Evolutionary conservation across 2,113 vertebrate species (phyloP).

Genomic region (Cinclus cinclus): DNA sequence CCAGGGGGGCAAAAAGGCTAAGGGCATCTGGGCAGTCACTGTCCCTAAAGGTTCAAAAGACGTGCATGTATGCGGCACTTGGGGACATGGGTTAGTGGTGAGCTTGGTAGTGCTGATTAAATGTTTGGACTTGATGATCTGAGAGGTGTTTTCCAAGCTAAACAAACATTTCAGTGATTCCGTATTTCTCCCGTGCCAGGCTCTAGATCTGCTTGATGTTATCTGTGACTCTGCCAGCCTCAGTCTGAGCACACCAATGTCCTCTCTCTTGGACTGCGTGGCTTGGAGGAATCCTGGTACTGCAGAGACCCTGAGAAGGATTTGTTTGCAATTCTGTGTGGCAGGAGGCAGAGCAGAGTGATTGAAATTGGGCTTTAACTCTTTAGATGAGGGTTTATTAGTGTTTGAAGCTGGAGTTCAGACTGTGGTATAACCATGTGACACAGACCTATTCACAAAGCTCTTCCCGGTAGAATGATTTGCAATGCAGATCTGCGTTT

Average conservation of each 20-base stretch:
- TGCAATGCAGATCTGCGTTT: neutral
- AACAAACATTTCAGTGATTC: fast-evolving
- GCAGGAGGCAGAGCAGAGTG: neutral
- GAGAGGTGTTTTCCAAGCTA: neutral
- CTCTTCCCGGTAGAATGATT: neutral
- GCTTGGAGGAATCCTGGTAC: neutral
- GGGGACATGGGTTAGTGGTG: neutral
- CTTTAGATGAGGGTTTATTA: neutral
- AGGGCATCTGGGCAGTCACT: neutral
- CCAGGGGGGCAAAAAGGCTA: neutral
- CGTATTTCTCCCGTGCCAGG: neutral
- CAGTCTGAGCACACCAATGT: neutral
- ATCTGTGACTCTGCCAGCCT: neutral
- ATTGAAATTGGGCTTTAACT: neutral
- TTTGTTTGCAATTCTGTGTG: neutral
- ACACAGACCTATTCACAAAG: neutral
- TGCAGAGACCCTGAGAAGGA: neutral
- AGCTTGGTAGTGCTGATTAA: neutral
- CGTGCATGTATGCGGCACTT: fast-evolving
- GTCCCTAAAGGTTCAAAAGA: neutral
- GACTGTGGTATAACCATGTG: neutral
- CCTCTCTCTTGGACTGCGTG: neutral
- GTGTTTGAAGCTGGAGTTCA: neutral
- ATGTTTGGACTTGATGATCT: neutral
- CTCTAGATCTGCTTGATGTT: neutral